Conservation (phyloP, 2,888 invertebrate species). For the Oscheius sp. region DNA sequence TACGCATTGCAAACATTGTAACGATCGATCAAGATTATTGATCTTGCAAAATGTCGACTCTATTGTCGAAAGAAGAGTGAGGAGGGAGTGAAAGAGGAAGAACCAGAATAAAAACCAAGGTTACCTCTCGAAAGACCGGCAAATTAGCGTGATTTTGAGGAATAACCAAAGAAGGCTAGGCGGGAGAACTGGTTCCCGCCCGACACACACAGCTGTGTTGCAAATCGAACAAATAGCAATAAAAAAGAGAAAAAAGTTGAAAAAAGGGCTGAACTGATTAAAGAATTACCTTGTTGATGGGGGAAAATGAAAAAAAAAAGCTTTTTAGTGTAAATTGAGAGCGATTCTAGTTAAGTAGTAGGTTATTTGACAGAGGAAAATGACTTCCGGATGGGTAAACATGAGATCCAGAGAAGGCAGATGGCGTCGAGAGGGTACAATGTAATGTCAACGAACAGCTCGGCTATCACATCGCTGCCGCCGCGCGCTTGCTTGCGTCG, state of each 20-base stretch:
- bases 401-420: constrained; percentile 5
- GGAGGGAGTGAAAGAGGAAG: not conserved
- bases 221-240: not conserved
- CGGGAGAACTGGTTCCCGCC: not conserved
- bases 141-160: no score
- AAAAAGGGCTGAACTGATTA: no score
- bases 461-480: constrained; percentile 23
- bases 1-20: constrained; percentile 19
- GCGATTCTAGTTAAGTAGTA: no score
- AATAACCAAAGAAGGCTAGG: not conserved
- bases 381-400: no score
- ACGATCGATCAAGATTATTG: constrained; percentile 2
- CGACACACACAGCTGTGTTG: not conserved
- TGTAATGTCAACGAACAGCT: constrained; percentile 24
- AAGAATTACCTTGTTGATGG: no score
- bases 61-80: not conserved
- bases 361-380: no score
- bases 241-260: no score
- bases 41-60: not conserved
- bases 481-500: no score
- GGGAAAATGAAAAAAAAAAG: no score
- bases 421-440: constrained; percentile 28
- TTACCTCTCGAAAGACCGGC: not conserved
- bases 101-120: not conserved
- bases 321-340: no score